Conservation (phyloP, 1,140 invertebrate species). For the Brachionus manjavacas region DNA sequence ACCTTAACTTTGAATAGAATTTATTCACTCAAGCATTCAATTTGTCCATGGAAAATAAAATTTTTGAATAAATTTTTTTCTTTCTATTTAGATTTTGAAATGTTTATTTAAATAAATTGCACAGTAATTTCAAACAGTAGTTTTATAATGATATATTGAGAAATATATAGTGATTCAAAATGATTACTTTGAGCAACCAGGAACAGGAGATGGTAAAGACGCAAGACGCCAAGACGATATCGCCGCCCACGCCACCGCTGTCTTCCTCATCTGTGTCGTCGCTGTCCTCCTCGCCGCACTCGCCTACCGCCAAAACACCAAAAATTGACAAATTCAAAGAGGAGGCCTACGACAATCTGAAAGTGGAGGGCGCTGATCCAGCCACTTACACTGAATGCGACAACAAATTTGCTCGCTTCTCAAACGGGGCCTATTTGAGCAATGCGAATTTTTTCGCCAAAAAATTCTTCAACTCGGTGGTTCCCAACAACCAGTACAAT, state of each 20-base stretch:
- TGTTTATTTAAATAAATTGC: background rate
- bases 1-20: background rate
- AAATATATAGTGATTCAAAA: background rate
- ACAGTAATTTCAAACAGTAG: conserved; percentile 16
- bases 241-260: conserved; percentile 8
- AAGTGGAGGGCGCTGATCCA: background rate
- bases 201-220: background rate
- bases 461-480: background rate
- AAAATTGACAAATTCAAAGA: background rate
- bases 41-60: background rate
- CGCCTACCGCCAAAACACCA: background rate
- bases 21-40: background rate
- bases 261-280: conserved; percentile 2
- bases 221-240: background rate
- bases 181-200: conserved; percentile 11
- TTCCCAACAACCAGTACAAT: background rate
- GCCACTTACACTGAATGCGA: background rate
- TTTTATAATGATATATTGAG: conserved; percentile 12
- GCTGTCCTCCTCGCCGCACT: background rate
- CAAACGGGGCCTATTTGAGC: background rate
- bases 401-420: background rate
- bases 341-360: background rate
- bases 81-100: background rate
- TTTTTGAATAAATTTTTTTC: background rate
- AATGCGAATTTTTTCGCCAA: conserved; percentile 10